A percentile compares a stretch with the other conserved stretches of the same genome.
Evolutionary conservation across 2,113 vertebrate genomes (phyloP).

Genomic region (Stegastes partitus): DNA sequence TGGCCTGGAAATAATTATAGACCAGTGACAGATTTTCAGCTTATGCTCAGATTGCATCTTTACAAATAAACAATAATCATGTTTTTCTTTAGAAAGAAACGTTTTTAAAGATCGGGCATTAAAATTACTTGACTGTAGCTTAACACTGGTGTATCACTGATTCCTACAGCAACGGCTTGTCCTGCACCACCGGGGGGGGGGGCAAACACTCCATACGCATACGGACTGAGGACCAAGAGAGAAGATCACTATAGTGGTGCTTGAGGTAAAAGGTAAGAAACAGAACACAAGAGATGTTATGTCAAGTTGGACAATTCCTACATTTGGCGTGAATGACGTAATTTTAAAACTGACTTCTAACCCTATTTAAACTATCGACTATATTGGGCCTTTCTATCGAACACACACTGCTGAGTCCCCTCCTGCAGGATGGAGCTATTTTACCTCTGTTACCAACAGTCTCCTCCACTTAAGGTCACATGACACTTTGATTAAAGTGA

Average conservation of each 20-base stretch:
- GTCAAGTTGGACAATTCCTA: conserved; percentile 25
- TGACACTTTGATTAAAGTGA: conserved; percentile 61
- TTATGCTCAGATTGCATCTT: conserved; percentile 29
- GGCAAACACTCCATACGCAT: conserved; percentile 39
- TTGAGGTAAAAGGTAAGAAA: conserved; percentile 56
- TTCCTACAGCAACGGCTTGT: conserved; percentile 38
- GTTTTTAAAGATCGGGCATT: conserved; percentile 32
- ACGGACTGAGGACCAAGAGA: conserved; percentile 38
- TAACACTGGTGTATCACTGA: conserved; percentile 68
- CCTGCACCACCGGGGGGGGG: conserved; percentile 41
- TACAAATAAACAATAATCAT: conserved; percentile 31
- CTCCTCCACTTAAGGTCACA: conserved; percentile 45
- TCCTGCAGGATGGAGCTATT: conserved; percentile 37
- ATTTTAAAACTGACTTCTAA: conserved; percentile 24
- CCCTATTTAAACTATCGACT: neutral
- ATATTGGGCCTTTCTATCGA: conserved; percentile 6
- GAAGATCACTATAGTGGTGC: conserved; percentile 51
- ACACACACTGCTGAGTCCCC: conserved; percentile 33
- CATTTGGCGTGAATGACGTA: conserved; percentile 16
- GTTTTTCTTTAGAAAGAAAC: neutral
- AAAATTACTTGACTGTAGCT: conserved; percentile 67
- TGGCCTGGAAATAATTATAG: conserved; percentile 25
- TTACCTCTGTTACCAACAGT: conserved; percentile 47
- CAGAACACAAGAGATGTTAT: conserved; percentile 9
- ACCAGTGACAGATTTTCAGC: conserved; percentile 14